A percentile compares a stretch with the other conserved stretches of the same genome.
phyloP scores from a whole-genome alignment of 2,113 vertebrate species.

The Bambusicola thoracicus region DNA sequence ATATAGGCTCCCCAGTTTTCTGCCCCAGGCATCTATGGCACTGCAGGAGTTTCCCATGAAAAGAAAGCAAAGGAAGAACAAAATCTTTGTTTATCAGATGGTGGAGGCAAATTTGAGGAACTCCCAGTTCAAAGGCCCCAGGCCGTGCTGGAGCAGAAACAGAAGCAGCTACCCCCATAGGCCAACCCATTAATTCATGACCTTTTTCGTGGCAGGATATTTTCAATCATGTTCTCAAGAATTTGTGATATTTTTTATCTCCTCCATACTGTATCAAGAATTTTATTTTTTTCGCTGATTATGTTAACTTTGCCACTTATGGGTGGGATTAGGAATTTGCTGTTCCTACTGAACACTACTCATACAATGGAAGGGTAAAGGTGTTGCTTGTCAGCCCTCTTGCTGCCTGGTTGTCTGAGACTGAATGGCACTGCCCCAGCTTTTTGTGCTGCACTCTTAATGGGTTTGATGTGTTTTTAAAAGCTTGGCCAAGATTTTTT shows the following conservation, averaged over 20 bases:
- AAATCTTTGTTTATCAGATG: not conserved
- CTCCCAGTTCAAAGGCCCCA: not conserved
- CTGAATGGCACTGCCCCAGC: not conserved
- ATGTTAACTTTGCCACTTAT: not conserved
- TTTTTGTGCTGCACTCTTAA: not conserved
- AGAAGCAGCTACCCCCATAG: not conserved
- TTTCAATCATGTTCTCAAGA: not conserved
- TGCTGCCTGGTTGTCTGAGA: not conserved
- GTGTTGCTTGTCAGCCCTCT: not conserved
- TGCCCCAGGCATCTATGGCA: not conserved
- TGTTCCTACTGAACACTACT: fast-evolving
- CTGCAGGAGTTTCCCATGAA: not conserved
- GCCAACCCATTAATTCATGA: not conserved
- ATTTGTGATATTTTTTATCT: not conserved
- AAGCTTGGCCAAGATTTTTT: slow-evolving; percentile 1
- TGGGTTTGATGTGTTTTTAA: slow-evolving; percentile 9
- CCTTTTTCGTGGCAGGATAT: not conserved
- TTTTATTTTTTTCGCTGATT: not conserved
- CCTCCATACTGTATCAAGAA: not conserved
- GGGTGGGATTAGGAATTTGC: not conserved
- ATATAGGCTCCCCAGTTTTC: not conserved
- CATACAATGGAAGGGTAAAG: not conserved
- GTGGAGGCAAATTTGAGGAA: not conserved
- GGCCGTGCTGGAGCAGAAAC: not conserved
- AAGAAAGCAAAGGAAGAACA: not conserved